A percentile compares a stretch with the other conserved stretches of the same genome.
Conservation (phyloP, 1,140 invertebrate genomes). For the Eriocheir sinensis region DNA sequence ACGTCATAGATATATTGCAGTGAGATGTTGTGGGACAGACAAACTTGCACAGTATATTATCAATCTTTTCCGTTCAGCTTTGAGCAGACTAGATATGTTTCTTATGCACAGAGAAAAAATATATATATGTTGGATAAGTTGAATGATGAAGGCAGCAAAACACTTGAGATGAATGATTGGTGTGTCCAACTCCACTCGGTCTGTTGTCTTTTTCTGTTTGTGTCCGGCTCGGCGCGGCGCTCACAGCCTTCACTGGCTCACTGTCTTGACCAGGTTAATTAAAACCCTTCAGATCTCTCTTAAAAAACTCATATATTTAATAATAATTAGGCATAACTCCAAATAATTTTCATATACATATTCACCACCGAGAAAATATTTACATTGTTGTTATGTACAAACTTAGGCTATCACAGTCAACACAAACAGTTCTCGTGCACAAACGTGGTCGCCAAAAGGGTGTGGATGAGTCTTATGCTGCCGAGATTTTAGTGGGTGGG, state of each 20-base stretch:
- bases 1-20: slow-evolving; percentile 64
- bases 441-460: slow-evolving; percentile 62
- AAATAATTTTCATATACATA: slow-evolving; percentile 77
- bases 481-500: slow-evolving; percentile 41
- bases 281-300: slow-evolving; percentile 72
- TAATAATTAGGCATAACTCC: slow-evolving; percentile 76
- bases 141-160: not conserved
- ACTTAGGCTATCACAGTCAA: slow-evolving; percentile 78
- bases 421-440: slow-evolving; percentile 71
- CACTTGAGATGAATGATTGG: not conserved
- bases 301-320: slow-evolving; percentile 76
- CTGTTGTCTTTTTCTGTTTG: not conserved
- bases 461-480: not conserved
- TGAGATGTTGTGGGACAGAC: slow-evolving; percentile 6
- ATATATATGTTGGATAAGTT: slow-evolving; percentile 8
- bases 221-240: not conserved
- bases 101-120: slow-evolving; percentile 35
- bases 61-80: slow-evolving; percentile 40
- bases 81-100: slow-evolving; percentile 72
- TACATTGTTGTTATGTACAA: slow-evolving; percentile 76
- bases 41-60: slow-evolving; percentile 44
- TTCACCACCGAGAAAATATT: slow-evolving; percentile 77
- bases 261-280: slow-evolving; percentile 58
- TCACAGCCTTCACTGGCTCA: slow-evolving; percentile 21
- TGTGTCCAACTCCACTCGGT: not conserved